These are phyloP conservation scores for Columbina picui DNA, from an alignment of 2,113 vertebrate species.

Conservation along the genomic window DNA sequence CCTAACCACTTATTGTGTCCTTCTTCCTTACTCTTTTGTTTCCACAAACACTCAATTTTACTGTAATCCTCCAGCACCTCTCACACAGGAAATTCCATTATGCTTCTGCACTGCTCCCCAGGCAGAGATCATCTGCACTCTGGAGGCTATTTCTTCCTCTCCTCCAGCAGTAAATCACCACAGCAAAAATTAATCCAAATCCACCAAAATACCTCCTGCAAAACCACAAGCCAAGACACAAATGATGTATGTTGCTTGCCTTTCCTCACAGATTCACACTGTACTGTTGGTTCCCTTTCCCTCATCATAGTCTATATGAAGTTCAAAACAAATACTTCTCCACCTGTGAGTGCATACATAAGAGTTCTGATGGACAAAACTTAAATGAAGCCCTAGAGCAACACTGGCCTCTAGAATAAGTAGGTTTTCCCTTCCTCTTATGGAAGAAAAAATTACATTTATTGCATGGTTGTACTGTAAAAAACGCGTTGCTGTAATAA, in stretches of 20 bases:
- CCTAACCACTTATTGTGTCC: background rate
- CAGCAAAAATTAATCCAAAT: conserved; percentile 39
- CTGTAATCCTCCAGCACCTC: background rate
- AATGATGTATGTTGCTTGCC: background rate
- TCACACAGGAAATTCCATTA: conserved; percentile 38
- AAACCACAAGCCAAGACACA: background rate
- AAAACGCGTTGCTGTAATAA: background rate
- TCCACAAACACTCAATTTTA: background rate
- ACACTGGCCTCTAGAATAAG: background rate
- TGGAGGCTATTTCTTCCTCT: background rate
- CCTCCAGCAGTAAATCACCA: background rate
- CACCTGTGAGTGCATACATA: background rate
- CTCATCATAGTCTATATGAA: background rate
- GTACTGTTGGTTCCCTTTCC: background rate
- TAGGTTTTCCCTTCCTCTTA: background rate
- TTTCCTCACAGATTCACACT: background rate
- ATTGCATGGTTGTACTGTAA: background rate
- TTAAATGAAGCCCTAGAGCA: conserved; percentile 11
- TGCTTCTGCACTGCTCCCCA: background rate
- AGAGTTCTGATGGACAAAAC: background rate
- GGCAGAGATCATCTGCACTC: background rate
- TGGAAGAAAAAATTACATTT: background rate
- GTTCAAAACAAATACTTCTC: background rate
- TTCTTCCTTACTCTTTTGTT: background rate
- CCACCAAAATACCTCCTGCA: background rate